Evolutionary conservation across 2,113 vertebrate species (phyloP).

Genomic region (Sapajus apella): DNA sequence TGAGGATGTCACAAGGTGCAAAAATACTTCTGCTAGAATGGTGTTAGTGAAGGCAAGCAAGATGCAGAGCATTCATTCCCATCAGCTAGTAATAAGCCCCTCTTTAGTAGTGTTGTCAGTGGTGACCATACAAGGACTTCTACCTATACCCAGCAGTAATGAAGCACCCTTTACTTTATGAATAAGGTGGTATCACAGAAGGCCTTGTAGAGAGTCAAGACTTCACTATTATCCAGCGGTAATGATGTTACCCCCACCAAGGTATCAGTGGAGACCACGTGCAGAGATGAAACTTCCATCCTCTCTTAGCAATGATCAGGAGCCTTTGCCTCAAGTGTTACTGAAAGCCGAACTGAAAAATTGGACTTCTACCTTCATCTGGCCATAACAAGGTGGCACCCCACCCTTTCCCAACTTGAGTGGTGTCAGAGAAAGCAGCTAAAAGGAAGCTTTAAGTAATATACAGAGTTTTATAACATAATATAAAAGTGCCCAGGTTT

Average conservation of each 20-base stretch:
- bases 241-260: background rate
- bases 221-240: background rate
- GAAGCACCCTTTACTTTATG: background rate
- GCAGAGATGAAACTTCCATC: background rate
- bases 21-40: background rate
- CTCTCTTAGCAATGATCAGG: background rate
- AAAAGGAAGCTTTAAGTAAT: background rate
- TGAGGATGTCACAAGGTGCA: background rate
- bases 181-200: background rate
- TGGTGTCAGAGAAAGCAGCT: background rate
- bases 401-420: background rate
- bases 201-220: background rate
- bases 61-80: background rate
- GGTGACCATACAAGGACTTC: background rate
- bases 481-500: background rate
- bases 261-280: background rate
- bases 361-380: background rate
- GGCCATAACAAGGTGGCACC: background rate
- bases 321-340: background rate
- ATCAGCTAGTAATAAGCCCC: background rate
- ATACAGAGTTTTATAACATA: background rate
- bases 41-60: background rate
- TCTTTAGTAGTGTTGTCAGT: background rate
- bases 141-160: background rate
- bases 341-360: background rate